These are phyloP conservation scores for Pterostichus niger DNA, from an alignment of 2,888 invertebrate genomes.

Conservation along the genomic window DNA sequence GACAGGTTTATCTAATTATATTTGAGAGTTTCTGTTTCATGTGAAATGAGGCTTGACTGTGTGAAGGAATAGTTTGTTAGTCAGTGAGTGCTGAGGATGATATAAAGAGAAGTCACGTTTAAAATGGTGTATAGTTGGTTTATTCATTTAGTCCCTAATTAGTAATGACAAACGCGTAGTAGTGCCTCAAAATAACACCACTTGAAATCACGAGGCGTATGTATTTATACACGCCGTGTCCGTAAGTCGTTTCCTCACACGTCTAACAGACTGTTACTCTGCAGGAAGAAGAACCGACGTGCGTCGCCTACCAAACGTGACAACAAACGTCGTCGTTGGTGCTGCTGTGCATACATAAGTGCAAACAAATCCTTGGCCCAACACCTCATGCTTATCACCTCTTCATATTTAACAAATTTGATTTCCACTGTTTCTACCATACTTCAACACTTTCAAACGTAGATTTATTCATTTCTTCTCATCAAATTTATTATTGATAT, in stretches of 20 bases:
- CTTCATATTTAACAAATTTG: too few relatives aligned
- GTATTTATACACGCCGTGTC: slow-evolving; percentile 16
- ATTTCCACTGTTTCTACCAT: too few relatives aligned
- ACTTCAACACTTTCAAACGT: too few relatives aligned
- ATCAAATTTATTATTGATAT: too few relatives aligned
- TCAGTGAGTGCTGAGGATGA: too few relatives aligned
- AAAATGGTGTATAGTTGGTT: neutral
- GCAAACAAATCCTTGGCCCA: neutral
- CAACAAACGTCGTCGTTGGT: slow-evolving; percentile 16
- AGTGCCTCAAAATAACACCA: neutral
- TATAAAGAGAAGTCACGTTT: neutral
- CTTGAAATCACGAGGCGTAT: slow-evolving; percentile 18
- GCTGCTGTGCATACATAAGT: neutral
- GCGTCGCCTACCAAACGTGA: slow-evolving; percentile 9
- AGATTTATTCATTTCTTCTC: too few relatives aligned
- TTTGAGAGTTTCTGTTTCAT: too few relatives aligned
- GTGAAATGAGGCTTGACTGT: too few relatives aligned
- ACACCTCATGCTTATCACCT: too few relatives aligned
- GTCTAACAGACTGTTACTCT: neutral
- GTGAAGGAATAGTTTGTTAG: too few relatives aligned
- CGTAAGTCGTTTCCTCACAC: slow-evolving; percentile 31
- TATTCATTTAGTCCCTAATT: slow-evolving; percentile 5
- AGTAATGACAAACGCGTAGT: slow-evolving; percentile 2
- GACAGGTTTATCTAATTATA: too few relatives aligned
- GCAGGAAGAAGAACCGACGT: slow-evolving; percentile 22